Percentiles rank a stretch among this genome's conserved stretches.
Conservation (phyloP, 2,888 invertebrate species). For the Lathronympha strigana region DNA sequence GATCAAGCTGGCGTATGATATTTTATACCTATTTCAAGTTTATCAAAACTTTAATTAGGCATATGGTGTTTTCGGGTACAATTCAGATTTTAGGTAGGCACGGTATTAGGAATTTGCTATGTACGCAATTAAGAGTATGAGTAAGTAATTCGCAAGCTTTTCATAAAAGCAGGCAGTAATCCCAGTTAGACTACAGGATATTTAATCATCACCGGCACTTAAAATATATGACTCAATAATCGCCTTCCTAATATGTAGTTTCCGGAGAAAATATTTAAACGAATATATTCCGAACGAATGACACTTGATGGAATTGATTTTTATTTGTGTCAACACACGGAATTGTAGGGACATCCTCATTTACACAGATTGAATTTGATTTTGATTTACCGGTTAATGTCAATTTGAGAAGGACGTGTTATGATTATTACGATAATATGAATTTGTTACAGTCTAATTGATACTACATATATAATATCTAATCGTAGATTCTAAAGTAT, state of each 20-base stretch:
- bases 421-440: background rate
- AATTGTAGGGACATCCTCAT: constrained; percentile 45
- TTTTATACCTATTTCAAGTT: too few relatives aligned
- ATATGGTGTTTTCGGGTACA: too few relatives aligned
- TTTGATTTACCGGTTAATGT: constrained; percentile 31
- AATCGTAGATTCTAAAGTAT: too few relatives aligned
- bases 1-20: too few relatives aligned
- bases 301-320: constrained; percentile 56
- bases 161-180: background rate
- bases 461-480: background rate
- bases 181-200: constrained; percentile 63
- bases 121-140: too few relatives aligned
- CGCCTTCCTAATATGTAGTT: constrained; percentile 65
- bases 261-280: constrained; percentile 68
- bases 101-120: background rate
- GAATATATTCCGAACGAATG: constrained; percentile 68
- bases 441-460: too few relatives aligned
- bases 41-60: too few relatives aligned
- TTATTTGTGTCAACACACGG: constrained; percentile 43
- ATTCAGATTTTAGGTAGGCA: too few relatives aligned
- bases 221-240: constrained; percentile 76
- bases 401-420: constrained; percentile 3
- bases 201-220: constrained; percentile 75
- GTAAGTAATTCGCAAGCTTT: constrained; percentile 8
- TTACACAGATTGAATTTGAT: constrained; percentile 41